A percentile compares a stretch with the other conserved stretches of the same genome.
phyloP scores from a whole-genome alignment of 2,888 invertebrate genomes.

The Sinhomidia bicolor region DNA sequence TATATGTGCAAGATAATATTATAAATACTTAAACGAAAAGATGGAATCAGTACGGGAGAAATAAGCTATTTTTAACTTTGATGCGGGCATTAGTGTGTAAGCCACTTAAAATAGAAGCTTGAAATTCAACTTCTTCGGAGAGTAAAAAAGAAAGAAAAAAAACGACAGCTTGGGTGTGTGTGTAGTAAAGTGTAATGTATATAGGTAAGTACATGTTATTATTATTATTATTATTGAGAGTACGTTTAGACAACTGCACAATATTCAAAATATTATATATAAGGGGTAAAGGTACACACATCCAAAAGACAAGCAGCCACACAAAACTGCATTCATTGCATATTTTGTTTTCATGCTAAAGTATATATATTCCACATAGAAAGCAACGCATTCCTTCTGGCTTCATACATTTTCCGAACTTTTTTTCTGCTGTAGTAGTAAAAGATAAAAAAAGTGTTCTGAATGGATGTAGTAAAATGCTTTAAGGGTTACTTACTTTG shows the following conservation, averaged over 20 bases:
- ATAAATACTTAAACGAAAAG: constrained; percentile 55
- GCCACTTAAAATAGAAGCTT: constrained; percentile 78
- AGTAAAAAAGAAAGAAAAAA: background rate
- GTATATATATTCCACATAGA: constrained; percentile 5
- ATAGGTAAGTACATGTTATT: too few species aligned
- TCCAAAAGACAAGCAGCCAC: constrained; percentile 46
- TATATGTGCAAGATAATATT: constrained; percentile 34
- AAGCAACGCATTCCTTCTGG: constrained; percentile 14
- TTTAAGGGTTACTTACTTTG: constrained; percentile 6
- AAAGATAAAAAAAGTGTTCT: constrained; percentile 4
- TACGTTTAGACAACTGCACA: constrained; percentile 34
- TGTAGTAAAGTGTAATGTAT: constrained; percentile 2
- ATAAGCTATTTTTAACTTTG: constrained; percentile 78
- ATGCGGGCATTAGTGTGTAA: constrained; percentile 78
- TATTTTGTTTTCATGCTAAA: constrained; percentile 30
- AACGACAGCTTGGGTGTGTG: constrained; percentile 10
- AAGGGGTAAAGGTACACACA: constrained; percentile 10
- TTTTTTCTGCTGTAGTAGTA: constrained; percentile 5
- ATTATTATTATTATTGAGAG: constrained; percentile 14
- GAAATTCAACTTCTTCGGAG: constrained; percentile 45
- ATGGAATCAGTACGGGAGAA: constrained; percentile 68
- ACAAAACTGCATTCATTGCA: constrained; percentile 67
- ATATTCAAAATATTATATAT: constrained; percentile 22
- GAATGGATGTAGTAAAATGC: constrained; percentile 29
- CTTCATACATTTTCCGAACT: constrained; percentile 53